Evolutionary conservation across 2,113 vertebrate species (phyloP).

Genomic region (Stomatorhinus ivindoensis): DNA sequence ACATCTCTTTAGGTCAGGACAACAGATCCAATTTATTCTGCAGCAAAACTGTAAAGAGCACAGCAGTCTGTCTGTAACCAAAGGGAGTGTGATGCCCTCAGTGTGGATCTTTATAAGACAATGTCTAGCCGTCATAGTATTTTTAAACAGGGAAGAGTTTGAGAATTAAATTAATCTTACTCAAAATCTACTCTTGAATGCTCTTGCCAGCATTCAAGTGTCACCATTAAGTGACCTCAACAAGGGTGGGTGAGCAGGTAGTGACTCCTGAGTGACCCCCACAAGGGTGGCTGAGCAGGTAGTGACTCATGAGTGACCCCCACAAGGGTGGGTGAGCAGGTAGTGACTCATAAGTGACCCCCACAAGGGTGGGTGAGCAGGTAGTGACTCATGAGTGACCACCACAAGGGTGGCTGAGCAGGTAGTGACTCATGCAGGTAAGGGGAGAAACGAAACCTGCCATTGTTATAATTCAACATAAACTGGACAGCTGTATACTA

Average conservation of each 20-base stretch:
- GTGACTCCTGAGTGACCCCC: background rate
- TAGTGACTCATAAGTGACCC: background rate
- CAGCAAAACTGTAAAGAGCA: background rate
- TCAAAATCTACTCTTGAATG: background rate
- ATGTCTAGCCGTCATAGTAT: background rate
- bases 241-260: background rate
- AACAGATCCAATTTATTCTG: background rate
- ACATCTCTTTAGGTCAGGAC: constrained; percentile 17
- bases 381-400: background rate
- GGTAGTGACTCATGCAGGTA: background rate
- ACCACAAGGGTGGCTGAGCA: background rate
- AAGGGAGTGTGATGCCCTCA: background rate
- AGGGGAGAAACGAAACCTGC: constrained; percentile 23
- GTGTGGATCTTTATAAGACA: background rate
- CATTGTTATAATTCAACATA: background rate
- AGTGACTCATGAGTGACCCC: background rate
- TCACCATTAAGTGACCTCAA: background rate
- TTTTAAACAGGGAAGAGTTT: background rate
- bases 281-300: background rate
- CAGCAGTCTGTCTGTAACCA: background rate
- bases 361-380: background rate
- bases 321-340: background rate
- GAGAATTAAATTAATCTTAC: background rate
- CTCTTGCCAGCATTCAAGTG: background rate
- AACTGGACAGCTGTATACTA: background rate